phyloP scores from a whole-genome alignment of 2,888 invertebrate species.

The Oithona nana region DNA sequence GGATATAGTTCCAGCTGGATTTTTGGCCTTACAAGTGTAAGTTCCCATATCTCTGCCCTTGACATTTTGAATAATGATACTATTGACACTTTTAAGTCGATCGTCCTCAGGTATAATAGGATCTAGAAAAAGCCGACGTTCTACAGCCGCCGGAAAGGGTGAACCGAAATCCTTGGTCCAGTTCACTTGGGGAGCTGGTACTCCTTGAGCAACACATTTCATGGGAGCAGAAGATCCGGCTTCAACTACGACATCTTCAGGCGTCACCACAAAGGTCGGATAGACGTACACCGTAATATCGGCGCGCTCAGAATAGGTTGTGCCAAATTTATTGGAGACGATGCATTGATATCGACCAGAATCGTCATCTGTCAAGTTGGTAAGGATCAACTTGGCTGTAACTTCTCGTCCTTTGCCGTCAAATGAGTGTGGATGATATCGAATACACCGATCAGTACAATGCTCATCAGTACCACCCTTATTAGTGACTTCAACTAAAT shows the following conservation, averaged over 20 bases:
- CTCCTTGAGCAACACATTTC: conserved; percentile 67
- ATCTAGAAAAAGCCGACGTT: conserved; percentile 66
- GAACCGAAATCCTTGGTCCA: conserved; percentile 70
- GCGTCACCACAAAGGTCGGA: conserved; percentile 65
- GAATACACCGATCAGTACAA: neutral
- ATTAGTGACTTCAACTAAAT: neutral
- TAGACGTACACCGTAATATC: conserved; percentile 68
- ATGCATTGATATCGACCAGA: conserved; percentile 84
- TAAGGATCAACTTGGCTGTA: conserved; percentile 49
- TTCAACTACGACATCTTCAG: conserved; percentile 60
- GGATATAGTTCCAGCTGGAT: conserved; percentile 64
- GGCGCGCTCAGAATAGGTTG: conserved; percentile 67
- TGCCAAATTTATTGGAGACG: conserved; percentile 68
- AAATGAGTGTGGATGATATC: neutral
- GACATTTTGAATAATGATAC: conserved; percentile 78
- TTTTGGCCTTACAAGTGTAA: conserved; percentile 81
- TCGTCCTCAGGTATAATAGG: neutral
- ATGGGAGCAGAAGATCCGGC: conserved; percentile 67
- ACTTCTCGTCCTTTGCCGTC: conserved; percentile 34
- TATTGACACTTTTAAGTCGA: conserved; percentile 62
- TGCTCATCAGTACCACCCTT: neutral
- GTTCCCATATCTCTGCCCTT: conserved; percentile 72
- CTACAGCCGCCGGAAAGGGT: conserved; percentile 85
- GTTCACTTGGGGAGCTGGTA: conserved; percentile 39
- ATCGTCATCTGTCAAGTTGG: conserved; percentile 54